phyloP scores from a whole-genome alignment of 35 echinoderm and acorn worm genomes.

The Lytechinus pictus region DNA sequence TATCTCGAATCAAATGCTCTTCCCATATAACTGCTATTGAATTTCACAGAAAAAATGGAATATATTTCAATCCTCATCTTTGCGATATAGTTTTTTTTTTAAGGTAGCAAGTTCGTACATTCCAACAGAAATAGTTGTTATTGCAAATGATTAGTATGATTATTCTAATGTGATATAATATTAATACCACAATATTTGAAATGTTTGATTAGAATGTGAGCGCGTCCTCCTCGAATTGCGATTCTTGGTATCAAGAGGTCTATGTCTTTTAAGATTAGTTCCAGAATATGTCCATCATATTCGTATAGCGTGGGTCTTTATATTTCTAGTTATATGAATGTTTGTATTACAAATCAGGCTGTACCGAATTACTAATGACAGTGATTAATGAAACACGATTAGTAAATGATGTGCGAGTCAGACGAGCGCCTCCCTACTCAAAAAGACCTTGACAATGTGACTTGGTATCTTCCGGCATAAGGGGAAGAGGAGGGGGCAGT shows the following conservation, averaged over 20 bases:
- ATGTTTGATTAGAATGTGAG: neutral
- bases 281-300: neutral
- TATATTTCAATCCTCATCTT: too few relatives aligned
- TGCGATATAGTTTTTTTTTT: too few relatives aligned
- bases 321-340: neutral
- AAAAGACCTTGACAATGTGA: neutral
- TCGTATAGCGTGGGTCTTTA: neutral
- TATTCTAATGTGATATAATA: too few relatives aligned
- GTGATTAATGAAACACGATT: neutral
- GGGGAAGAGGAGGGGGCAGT: neutral
- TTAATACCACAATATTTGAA: neutral
- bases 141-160: neutral
- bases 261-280: neutral
- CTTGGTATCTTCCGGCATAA: neutral
- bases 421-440: neutral
- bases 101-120: neutral
- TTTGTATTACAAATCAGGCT: neutral
- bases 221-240: neutral
- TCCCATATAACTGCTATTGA: too few relatives aligned
- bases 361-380: conserved; percentile 4
- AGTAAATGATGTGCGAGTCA: neutral
- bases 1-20: too few relatives aligned
- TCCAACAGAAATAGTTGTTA: neutral
- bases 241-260: neutral
- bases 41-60: too few relatives aligned